A percentile compares a stretch with the other conserved stretches of the same genome.
phyloP scores from a whole-genome alignment of 2,888 invertebrate genomes.

The Noctuana brunneofusca region DNA sequence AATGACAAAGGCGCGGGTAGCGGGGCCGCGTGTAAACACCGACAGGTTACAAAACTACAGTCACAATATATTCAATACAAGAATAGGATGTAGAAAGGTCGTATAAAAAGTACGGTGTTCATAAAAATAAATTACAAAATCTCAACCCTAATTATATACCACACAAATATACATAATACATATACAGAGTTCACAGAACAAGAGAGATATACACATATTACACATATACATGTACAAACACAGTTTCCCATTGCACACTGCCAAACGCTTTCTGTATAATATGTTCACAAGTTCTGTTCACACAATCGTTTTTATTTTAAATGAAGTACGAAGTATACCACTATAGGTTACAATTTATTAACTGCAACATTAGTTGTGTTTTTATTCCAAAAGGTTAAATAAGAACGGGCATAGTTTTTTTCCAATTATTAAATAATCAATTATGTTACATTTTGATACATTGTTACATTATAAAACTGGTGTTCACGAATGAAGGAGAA shows the following conservation, averaged over 20 bases:
- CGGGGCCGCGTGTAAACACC: slow-evolving; percentile 4
- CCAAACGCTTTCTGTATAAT: too few relatives aligned
- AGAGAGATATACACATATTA: neutral
- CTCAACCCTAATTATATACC: neutral
- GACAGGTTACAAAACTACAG: neutral
- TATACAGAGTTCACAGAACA: slow-evolving; percentile 3
- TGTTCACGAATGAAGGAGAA: too few relatives aligned
- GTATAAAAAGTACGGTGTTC: slow-evolving; percentile 1
- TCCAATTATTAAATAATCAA: too few relatives aligned
- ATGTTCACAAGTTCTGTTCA: too few relatives aligned
- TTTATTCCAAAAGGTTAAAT: too few relatives aligned
- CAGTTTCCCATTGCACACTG: neutral
- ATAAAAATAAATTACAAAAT: slow-evolving; percentile 6
- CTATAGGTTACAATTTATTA: too few relatives aligned
- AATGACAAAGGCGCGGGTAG: neutral
- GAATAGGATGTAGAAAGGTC: slow-evolving; percentile 11
- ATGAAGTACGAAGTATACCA: too few relatives aligned
- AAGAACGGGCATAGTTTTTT: too few relatives aligned
- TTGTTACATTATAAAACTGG: too few relatives aligned
- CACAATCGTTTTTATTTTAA: neutral
- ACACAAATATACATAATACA: slow-evolving; percentile 3
- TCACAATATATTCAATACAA: slow-evolving; percentile 10
- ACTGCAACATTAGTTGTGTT: too few relatives aligned
- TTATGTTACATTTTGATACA: too few relatives aligned
- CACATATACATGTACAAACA: too few relatives aligned